These are phyloP conservation scores for Podargus strigoides DNA, from an alignment of 2,797 vertebrate genomes.

Conservation along the genomic window DNA sequence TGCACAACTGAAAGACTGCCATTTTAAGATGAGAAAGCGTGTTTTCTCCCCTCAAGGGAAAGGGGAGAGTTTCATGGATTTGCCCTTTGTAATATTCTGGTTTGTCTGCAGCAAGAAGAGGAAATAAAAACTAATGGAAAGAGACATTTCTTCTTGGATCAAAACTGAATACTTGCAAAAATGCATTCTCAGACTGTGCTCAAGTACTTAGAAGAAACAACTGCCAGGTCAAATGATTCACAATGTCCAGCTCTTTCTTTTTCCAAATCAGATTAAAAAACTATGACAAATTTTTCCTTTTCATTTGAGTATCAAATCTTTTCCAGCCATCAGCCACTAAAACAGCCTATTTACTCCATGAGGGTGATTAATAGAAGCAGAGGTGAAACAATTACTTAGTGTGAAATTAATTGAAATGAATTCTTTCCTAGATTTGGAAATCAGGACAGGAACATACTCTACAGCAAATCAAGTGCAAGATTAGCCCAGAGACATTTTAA, in stretches of 20 bases:
- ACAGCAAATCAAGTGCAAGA: neutral
- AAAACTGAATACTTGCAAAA: neutral
- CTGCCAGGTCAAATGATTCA: neutral
- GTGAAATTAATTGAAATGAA: neutral
- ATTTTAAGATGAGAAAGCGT: neutral
- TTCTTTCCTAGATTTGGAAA: neutral
- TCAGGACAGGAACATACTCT: neutral
- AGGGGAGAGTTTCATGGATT: neutral
- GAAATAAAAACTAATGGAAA: slow-evolving; percentile 30
- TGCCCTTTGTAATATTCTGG: neutral
- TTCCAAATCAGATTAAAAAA: neutral
- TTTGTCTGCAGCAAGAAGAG: neutral
- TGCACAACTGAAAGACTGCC: neutral
- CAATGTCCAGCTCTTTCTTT: neutral
- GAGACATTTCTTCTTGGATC: neutral
- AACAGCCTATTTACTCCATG: neutral
- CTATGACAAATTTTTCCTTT: neutral
- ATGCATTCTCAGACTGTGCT: neutral
- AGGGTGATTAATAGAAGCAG: neutral
- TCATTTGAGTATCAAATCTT: neutral
- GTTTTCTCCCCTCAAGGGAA: neutral
- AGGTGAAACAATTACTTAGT: neutral
- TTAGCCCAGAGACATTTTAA: neutral
- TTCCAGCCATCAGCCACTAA: neutral
- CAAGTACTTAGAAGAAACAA: neutral